Evolutionary conservation across 2,797 vertebrate species (phyloP).

Genomic region (Spheniscus humboldti): DNA sequence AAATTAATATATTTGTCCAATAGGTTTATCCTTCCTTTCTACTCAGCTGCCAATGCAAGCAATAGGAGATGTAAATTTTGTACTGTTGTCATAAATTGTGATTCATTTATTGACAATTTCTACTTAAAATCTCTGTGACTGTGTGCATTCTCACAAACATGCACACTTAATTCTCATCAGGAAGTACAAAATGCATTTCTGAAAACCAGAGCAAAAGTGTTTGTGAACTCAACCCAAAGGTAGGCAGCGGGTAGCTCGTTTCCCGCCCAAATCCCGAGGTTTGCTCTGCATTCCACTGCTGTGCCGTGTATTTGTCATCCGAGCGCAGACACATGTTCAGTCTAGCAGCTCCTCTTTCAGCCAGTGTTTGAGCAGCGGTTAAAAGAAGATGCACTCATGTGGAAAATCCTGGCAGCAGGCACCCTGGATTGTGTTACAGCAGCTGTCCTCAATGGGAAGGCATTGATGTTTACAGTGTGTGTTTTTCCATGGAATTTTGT

Average conservation of each 20-base stretch:
- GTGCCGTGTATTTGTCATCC: conserved; percentile 20
- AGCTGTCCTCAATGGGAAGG: conserved; percentile 58
- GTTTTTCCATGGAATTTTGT: conserved; percentile 66
- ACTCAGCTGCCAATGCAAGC: neutral
- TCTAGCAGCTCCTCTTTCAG: conserved; percentile 61
- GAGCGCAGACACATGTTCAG: conserved; percentile 54
- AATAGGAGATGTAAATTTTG: neutral
- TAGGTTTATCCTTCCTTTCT: neutral
- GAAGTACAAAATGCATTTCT: neutral
- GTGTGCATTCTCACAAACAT: rapidly evolving
- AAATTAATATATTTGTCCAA: rapidly evolving
- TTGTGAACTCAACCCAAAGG: neutral
- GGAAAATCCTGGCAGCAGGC: conserved; percentile 68
- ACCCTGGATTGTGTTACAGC: conserved; percentile 55
- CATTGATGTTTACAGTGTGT: conserved; percentile 59
- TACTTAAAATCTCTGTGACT: neutral
- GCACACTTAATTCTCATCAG: rapidly evolving
- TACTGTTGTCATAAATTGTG: neutral
- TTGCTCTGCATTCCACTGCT: conserved; percentile 52
- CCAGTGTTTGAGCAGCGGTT: conserved; percentile 53
- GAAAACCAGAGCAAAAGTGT: neutral
- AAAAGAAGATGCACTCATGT: conserved; percentile 64
- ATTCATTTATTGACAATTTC: neutral
- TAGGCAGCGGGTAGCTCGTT: neutral
- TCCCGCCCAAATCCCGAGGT: conserved; percentile 13